phyloP scores from a whole-genome alignment of 2,113 vertebrate species.

The Sorex fumeus region DNA sequence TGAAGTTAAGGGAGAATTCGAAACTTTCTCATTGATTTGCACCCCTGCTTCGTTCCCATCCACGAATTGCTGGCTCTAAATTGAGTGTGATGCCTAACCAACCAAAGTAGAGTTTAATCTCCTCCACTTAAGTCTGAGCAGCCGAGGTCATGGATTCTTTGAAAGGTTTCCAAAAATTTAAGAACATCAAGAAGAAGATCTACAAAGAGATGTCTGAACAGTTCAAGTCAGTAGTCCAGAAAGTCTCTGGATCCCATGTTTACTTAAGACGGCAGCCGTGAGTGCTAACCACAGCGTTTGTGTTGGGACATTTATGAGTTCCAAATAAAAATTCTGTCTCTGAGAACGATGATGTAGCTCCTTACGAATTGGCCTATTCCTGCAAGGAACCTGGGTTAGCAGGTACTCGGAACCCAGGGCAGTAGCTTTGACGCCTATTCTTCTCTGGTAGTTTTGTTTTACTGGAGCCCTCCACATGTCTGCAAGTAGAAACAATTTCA shows the following conservation, averaged over 20 bases:
- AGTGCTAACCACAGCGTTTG: background rate
- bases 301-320: background rate
- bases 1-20: background rate
- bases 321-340: slow-evolving; percentile 22
- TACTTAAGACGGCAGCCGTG: background rate
- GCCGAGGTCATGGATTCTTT: background rate
- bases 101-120: background rate
- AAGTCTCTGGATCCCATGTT: background rate
- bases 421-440: fast-evolving
- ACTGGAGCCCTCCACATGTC: background rate
- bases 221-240: background rate
- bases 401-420: background rate
- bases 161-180: background rate
- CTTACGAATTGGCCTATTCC: fast-evolving
- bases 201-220: background rate
- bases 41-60: no score
- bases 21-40: background rate
- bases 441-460: background rate
- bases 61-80: background rate
- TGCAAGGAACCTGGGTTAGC: background rate
- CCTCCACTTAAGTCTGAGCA: background rate
- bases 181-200: background rate
- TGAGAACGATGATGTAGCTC: background rate
- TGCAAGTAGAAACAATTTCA: background rate
- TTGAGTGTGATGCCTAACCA: background rate